Evolutionary conservation across 2,797 vertebrate species (phyloP).

Genomic region (Podarcis lilfordi): DNA sequence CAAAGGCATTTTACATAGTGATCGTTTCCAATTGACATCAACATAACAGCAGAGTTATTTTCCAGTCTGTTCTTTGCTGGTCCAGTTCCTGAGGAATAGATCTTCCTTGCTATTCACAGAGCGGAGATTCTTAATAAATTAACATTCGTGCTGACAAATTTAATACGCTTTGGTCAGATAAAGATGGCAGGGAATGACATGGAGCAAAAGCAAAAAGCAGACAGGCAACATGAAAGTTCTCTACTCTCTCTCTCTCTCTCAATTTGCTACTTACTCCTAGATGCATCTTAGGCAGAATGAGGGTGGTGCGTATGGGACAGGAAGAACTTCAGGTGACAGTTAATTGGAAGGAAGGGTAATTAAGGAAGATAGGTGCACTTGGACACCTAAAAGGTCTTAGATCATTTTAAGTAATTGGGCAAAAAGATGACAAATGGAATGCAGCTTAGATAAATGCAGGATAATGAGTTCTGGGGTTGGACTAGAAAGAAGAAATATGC

Average conservation of each 20-base stretch:
- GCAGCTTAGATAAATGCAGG: conserved; percentile 42
- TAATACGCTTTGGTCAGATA: conserved; percentile 52
- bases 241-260: no score
- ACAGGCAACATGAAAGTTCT: conserved; percentile 36
- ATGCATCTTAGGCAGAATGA: conserved; percentile 27
- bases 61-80: conserved; percentile 13
- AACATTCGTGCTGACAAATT: conserved; percentile 43
- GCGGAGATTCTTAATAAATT: conserved; percentile 50
- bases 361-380: conserved; percentile 51
- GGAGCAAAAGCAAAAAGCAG: conserved; percentile 53
- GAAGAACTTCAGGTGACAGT: conserved; percentile 39
- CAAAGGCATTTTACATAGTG: conserved; percentile 42
- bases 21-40: not conserved
- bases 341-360: conserved; percentile 55
- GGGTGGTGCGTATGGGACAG: conserved; percentile 11
- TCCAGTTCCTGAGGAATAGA: conserved; percentile 42
- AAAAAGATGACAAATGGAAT: conserved; percentile 64
- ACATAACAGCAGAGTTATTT: conserved; percentile 37
- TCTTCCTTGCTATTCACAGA: conserved; percentile 49
- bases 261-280: conserved; percentile 57
- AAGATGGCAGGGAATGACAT: conserved; percentile 49
- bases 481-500: conserved; percentile 39
- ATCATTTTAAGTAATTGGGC: conserved; percentile 64
- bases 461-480: conserved; percentile 53
- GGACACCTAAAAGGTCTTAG: conserved; percentile 58